Base-by-base conservation (phyloP, 53 echinoderm and acorn worm genomes). In the Patiria pectinifera region DNA sequence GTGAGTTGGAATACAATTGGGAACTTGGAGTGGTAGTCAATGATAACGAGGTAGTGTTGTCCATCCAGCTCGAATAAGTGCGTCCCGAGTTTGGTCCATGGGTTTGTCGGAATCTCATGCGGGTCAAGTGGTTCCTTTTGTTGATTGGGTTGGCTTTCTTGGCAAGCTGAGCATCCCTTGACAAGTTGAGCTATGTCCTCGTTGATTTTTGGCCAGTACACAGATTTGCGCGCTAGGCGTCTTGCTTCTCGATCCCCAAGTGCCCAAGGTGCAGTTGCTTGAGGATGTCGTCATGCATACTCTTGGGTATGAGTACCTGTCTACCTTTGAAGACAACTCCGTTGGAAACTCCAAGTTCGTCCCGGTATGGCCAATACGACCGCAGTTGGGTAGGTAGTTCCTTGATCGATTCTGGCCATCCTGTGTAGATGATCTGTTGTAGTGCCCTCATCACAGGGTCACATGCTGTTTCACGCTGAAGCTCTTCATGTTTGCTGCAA, bases 181-280 rank as follows among this genome's bases (percentile, higher is more conserved):
- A 78, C 59, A 12, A 59, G 13, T 22, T 79, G 49, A 7, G 78
- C 80, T 53, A 90, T n/a, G n/a, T n/a, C n/a, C n/a, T n/a, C n/a
- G n/a, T n/a, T n/a, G n/a, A n/a, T n/a, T n/a, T n/a, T n/a, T 87
- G 15, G 93, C 94, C 95, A 96, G 71, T 93, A 95, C 0, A 96
- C 95, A 11, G 84, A 83, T 23, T 93, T 89, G 3, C 95, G 82
- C 9, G 95, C 93, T 11, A 95, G 59, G 26, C 78, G 71, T 82
- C 96, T 93, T 4, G 93, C 93, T 49, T 95, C 49, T 94, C 92
- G 13, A 86, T 82, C 0, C 94, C 94, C 26, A 91, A 71, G 71
- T 93, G 96, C 7, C 91, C 91, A 63, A 74, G 78, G 74, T n/a
- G n/a, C n/a, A n/a, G n/a, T n/a, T n/a, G n/a, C 77, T 92, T 78